phyloP scores from a whole-genome alignment of 1,140 invertebrate species.

The Aphelinus atriplicis region DNA sequence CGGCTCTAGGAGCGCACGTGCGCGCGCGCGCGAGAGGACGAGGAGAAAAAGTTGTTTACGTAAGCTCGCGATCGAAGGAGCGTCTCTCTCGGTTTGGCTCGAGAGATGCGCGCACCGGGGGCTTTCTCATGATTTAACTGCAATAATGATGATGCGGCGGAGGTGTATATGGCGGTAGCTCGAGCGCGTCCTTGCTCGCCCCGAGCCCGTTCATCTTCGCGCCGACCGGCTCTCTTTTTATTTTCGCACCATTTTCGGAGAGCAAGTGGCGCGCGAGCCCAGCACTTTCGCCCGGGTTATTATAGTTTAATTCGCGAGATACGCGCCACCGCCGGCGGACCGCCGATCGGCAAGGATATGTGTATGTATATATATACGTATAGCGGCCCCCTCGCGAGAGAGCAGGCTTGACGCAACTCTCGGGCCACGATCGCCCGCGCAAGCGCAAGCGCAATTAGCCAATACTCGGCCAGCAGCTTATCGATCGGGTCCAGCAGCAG shows the following conservation, averaged over 20 bases:
- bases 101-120: no score
- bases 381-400: no score
- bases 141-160: background rate
- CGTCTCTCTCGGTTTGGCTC: no score
- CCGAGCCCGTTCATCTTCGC: background rate
- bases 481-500: no score
- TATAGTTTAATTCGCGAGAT: constrained; percentile 31
- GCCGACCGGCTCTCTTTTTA: constrained; percentile 8
- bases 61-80: no score
- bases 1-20: no score
- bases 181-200: background rate
- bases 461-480: no score
- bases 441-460: background rate
- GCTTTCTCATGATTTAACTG: background rate
- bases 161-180: background rate
- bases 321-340: background rate
- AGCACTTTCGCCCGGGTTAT: constrained; percentile 28
- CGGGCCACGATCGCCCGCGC: constrained; percentile 3
- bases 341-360: no score
- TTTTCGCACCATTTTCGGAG: constrained; percentile 26
- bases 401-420: background rate
- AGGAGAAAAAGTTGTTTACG: no score
- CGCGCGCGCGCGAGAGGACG: no score
- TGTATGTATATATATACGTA: no score
- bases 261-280: constrained; percentile 14